Evolutionary conservation across 2,888 invertebrate genomes (phyloP).

Genomic region (Neuroscelio doddi): DNA sequence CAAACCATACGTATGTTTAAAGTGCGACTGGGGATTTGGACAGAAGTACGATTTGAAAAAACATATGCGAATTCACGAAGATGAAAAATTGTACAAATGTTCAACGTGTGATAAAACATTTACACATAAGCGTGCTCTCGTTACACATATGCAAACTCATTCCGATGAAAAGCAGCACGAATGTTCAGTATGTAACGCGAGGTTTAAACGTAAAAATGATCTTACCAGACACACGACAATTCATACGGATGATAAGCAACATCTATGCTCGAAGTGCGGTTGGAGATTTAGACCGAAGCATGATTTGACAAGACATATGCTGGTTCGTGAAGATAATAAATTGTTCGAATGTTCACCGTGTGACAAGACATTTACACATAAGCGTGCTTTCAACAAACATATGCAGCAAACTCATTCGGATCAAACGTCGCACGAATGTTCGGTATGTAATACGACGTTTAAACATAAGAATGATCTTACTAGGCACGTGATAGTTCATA

Average conservation of each 20-base stretch:
- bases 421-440: no score
- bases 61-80: no score
- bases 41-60: no score
- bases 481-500: no score
- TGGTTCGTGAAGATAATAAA: background rate
- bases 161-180: slow-evolving; percentile 30
- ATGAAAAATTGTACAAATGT: background rate
- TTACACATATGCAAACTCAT: slow-evolving; percentile 66
- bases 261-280: background rate
- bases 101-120: background rate
- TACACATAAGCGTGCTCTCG: background rate
- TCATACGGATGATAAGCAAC: slow-evolving; percentile 68
- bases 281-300: background rate
- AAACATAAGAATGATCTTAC: no score
- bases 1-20: no score
- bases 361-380: background rate
- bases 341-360: background rate
- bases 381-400: no score
- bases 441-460: no score
- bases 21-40: no score
- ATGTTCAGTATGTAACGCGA: slow-evolving; percentile 61
- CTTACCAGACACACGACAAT: slow-evolving; percentile 71
- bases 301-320: background rate
- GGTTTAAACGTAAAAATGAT: slow-evolving; percentile 73
- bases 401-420: no score